Percentiles rank a stretch among this genome's conserved stretches.
phyloP scores from a whole-genome alignment of 2,888 invertebrate genomes.

The Euplagia quadripunctaria region DNA sequence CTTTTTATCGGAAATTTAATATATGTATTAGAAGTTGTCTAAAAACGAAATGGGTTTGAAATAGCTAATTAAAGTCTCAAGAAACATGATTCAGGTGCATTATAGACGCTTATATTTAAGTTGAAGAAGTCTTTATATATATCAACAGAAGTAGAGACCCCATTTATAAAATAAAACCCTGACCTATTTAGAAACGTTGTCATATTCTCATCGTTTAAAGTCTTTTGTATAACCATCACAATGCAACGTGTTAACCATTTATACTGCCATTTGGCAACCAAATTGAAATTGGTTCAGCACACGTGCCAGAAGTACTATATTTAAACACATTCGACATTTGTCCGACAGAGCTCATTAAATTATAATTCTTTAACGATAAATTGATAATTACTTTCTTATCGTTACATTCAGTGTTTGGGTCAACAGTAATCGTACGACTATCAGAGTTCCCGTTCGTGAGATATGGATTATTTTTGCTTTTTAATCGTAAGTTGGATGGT shows the following conservation, averaged over 20 bases:
- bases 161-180: conserved; percentile 20
- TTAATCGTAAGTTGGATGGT: conserved; percentile 54
- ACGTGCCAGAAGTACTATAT: conserved; percentile 62
- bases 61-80: too few relatives aligned
- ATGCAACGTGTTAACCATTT: conserved; percentile 50
- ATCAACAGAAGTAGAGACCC: not conserved
- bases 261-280: conserved; percentile 67
- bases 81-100: too few relatives aligned
- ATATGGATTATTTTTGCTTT: conserved; percentile 64
- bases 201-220: conserved; percentile 16
- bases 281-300: conserved; percentile 60
- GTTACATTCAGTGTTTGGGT: conserved; percentile 29
- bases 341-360: conserved; percentile 40
- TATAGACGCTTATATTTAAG: not conserved
- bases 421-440: conserved; percentile 54
- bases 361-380: conserved; percentile 43
- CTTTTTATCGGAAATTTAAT: too few relatives aligned
- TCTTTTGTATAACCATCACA: conserved; percentile 42
- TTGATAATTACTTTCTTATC: conserved; percentile 49
- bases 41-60: too few relatives aligned
- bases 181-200: conserved; percentile 25
- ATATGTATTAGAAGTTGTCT: too few relatives aligned
- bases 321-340: conserved; percentile 56
- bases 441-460: conserved; percentile 51
- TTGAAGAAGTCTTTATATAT: not conserved